Evolutionary conservation across 2,113 vertebrate genomes (phyloP).

Genomic region (Microcebus griseorufus): DNA sequence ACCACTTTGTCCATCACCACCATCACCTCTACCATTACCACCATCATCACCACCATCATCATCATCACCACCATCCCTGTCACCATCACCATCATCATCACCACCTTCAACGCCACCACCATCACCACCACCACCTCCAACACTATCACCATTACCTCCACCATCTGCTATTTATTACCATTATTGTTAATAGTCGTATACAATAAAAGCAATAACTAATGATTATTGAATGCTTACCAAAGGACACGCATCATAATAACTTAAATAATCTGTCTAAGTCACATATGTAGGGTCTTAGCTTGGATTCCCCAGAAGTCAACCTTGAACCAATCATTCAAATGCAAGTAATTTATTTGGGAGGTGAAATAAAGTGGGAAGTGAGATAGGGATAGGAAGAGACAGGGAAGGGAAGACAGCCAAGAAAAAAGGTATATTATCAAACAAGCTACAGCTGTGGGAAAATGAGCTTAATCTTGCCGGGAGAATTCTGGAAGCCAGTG

Average conservation of each 20-base stretch:
- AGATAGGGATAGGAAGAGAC: background rate
- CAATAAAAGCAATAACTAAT: background rate
- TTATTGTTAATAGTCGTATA: background rate
- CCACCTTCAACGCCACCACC: rapidly evolving
- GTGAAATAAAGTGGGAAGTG: background rate
- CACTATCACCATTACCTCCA: background rate
- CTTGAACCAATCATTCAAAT: background rate
- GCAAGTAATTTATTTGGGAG: background rate
- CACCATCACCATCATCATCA: background rate
- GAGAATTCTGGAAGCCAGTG: background rate
- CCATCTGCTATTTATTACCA: background rate
- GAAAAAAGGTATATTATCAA: background rate
- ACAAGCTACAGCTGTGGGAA: background rate
- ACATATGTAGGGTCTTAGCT: background rate
- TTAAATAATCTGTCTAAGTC: background rate
- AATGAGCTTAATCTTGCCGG: background rate
- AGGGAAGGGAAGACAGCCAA: too few species aligned
- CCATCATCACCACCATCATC: background rate
- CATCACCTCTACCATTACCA: too few species aligned
- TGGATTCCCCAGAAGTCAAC: background rate
- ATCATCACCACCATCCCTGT: too few species aligned
- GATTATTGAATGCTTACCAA: background rate
- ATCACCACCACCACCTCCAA: background rate
- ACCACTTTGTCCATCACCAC: too few species aligned
- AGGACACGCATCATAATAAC: background rate